phyloP scores from a whole-genome alignment of 2,888 invertebrate species.

The Dendrolimus houi region DNA sequence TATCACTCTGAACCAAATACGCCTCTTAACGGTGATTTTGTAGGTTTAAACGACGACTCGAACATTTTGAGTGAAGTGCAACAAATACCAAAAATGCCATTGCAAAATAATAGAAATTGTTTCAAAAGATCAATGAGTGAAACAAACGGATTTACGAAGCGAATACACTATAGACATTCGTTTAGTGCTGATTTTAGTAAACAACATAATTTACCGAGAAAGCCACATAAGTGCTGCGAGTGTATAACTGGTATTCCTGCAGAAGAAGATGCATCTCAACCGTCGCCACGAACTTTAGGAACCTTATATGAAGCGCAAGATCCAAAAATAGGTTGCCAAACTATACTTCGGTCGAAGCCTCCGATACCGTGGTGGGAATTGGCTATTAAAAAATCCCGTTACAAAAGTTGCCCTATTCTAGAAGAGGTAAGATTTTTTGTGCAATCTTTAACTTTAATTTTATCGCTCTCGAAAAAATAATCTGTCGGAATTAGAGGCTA shows the following conservation, averaged over 20 bases:
- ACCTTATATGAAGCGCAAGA: conserved; percentile 75
- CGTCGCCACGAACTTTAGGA: conserved; percentile 57
- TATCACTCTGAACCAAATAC: conserved; percentile 72
- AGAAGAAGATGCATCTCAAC: conserved; percentile 44
- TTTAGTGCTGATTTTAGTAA: conserved; percentile 58
- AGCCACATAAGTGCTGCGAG: conserved; percentile 69
- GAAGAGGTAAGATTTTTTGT: conserved; percentile 71
- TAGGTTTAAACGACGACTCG: conserved; percentile 44
- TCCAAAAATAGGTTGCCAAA: conserved; percentile 81
- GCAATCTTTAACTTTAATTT: not conserved
- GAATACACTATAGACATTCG: conserved; percentile 67
- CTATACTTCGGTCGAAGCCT: conserved; percentile 80
- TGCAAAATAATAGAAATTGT: conserved; percentile 61
- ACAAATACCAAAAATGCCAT: conserved; percentile 62
- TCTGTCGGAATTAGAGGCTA: not conserved
- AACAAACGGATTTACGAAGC: conserved; percentile 63
- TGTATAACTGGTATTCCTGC: conserved; percentile 65
- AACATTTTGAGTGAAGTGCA: conserved; percentile 58
- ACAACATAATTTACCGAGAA: conserved; percentile 42
- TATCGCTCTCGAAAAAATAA: too few relatives aligned
- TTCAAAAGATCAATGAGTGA: conserved; percentile 68
- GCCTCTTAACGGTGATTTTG: conserved; percentile 49
- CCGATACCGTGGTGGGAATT: conserved; percentile 93
- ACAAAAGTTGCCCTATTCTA: conserved; percentile 88
- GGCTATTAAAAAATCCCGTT: conserved; percentile 86